Evolutionary conservation across 2,888 invertebrate genomes (phyloP), one percentile per base, ranked within the genome.

Genomic region (Anoplius nigerrimus): DNA sequence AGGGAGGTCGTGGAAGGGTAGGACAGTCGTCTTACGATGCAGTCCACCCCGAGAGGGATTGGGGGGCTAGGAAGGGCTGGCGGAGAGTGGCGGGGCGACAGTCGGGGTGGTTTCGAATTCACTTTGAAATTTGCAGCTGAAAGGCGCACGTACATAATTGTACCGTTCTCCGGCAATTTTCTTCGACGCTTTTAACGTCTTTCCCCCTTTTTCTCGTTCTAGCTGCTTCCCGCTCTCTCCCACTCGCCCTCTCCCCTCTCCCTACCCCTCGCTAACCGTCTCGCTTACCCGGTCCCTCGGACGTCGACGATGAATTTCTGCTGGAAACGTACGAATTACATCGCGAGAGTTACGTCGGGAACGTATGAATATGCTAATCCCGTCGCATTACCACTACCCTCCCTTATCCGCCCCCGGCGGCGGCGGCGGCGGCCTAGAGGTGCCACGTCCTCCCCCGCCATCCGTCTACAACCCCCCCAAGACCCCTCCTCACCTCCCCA

Each of bases 361-460:
- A 58, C 57, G 46, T 58, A 58, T 20, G 57, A 21, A 21, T 58
- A 58, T 58, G 57, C 57, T 58, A 58, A 58, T 58, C 21, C 57
- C 21, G 21, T 42, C 42, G 45, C 45, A 22, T 58, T 46, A 58
- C 48, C 48, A 18, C 18, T 48, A 5, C 48, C 16, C 22, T 45
- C 22, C 22, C 22, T 20, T 46, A 21, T 45, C 45, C 48, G 11
- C n/a, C 13, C 5, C 48, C 5, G 48, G 6, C 16, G 16, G 18
- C 48, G 11, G 11, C 13, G 1, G n/a, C 5, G 48, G 6, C 16
- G 16, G 18, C 48, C 48, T 48, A 4, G n/a, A 8, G 48, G 48
- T 8, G 5, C 11, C 48, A 18, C 48, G n/a, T 48, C 20, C n/a
- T n/a, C n/a, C 13, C 46, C 6, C 46, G 34, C 34, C 11, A 34